A percentile compares a stretch with the other conserved stretches of the same genome.
phyloP scores from a whole-genome alignment of 2,797 vertebrate genomes.

The Epinephelus malabaricus region DNA sequence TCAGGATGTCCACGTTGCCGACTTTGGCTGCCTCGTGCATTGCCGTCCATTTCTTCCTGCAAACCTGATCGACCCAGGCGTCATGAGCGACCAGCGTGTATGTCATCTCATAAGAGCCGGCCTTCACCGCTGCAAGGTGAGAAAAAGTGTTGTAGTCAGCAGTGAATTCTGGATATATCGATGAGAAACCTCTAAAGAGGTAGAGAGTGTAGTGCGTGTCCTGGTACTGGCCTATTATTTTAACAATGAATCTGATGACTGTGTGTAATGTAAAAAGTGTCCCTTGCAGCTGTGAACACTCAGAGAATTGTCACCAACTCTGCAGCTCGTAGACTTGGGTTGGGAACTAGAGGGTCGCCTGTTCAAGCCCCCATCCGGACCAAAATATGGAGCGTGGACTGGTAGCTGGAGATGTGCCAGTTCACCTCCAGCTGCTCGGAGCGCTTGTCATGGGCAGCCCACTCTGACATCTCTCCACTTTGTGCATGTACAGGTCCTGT shows the following conservation, averaged over 20 bases:
- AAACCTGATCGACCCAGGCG: slow-evolving; percentile 88
- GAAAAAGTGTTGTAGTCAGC: background rate
- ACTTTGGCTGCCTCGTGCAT: slow-evolving; percentile 91
- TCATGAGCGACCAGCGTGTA: slow-evolving; percentile 84
- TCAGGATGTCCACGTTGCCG: slow-evolving; percentile 85
- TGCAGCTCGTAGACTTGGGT: too few species aligned
- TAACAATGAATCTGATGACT: background rate
- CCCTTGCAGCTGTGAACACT: background rate
- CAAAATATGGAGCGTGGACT: too few species aligned
- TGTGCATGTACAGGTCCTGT: too few species aligned
- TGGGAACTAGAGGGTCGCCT: too few species aligned
- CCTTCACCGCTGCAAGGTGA: slow-evolving; percentile 81
- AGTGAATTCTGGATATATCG: background rate
- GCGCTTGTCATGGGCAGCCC: too few species aligned
- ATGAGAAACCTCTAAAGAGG: too few species aligned
- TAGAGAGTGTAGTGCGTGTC: too few species aligned
- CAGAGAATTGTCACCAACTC: background rate
- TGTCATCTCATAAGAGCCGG: slow-evolving; percentile 85
- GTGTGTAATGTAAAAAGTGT: background rate
- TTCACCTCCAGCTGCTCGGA: too few species aligned
- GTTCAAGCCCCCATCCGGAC: too few species aligned
- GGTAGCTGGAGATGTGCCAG: too few species aligned
- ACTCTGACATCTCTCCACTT: too few species aligned
- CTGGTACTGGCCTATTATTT: background rate
- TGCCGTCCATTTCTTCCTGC: slow-evolving; percentile 88